Base-by-base conservation (phyloP, 1,140 invertebrate genomes). In the Stegodyphus dumicola region DNA sequence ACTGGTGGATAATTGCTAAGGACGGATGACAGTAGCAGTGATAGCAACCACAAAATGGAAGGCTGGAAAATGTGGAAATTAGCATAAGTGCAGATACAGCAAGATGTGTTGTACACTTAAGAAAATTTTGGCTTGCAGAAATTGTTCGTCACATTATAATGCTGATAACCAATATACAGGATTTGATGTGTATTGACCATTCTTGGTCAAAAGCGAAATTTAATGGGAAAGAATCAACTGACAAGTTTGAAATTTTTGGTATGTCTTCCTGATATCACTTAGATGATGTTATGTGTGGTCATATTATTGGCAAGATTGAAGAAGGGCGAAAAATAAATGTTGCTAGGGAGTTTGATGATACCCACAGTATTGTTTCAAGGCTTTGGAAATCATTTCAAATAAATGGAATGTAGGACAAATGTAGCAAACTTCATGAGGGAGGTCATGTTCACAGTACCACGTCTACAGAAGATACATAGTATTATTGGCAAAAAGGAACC, bases 31-130 rank as follows among this genome's bases (percentile, higher is more conserved):
- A 67, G 17, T 67, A 67, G 65, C 65, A 67, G n/a, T n/a, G 11
- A 17, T 67, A 17, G 65, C 65, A 67, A n/a, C 65, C 65, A 13
- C 11, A 67, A 67, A 67, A 67, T 67, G 65, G 65, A 18, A 67
- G 17, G 11, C 65, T 5, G 17, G 17, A 67, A 67, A 67, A 17
- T 17, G 65, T 67, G 17, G 65, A 67, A n/a, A 67, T 67, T 67
- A 67, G 17, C 65, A 67, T 67, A 67, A 6, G 65, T 67, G 13
- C 5, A 5, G 7, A 67, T 18, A 67, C 17, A 67, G 2, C n/a
- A 67, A 67, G 15, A 7, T 1, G 65, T 67, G 17, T n/a, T 13
- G 2, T 17, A 6, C 7, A n/a, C 54, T 56, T 67, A 67, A 2
- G 11, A 2, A 13, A 67, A 67, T 67, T 67, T 67, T 67, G 1